These are phyloP conservation scores for Rachycentron canadum DNA, from an alignment of 2,797 vertebrate species.

Conservation along the genomic window DNA sequence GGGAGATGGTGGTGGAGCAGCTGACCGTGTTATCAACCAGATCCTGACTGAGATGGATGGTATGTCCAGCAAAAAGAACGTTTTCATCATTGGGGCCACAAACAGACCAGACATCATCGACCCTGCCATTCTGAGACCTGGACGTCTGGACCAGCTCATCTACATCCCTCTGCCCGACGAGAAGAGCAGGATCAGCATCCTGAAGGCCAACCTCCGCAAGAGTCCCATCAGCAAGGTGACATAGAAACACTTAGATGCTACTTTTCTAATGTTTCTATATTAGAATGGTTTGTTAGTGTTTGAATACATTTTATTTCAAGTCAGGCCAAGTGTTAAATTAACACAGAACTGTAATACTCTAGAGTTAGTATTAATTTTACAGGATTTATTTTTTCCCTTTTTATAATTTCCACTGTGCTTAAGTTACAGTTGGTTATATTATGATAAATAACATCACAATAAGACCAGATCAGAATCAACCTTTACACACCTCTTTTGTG, in stretches of 20 bases:
- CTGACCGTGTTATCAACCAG: constrained; percentile 98
- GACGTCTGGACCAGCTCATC: constrained; percentile 96
- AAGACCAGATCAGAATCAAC: background rate
- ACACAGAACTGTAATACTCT: no score
- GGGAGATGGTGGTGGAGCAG: constrained; percentile 95
- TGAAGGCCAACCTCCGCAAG: constrained; percentile 98
- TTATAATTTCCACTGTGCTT: no score
- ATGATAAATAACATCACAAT: background rate
- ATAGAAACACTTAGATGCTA: background rate
- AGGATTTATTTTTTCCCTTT: no score
- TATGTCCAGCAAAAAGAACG: constrained; percentile 99
- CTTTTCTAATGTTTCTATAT: background rate
- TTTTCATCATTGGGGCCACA: constrained; percentile 98
- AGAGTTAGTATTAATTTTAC: no score
- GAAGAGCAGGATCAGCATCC: constrained; percentile 97
- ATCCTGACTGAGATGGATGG: constrained; percentile 99
- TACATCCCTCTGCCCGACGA: constrained; percentile 98
- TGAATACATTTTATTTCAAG: background rate
- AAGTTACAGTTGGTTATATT: background rate
- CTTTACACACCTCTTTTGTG: background rate
- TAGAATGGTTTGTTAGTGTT: background rate
- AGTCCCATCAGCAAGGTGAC: constrained; percentile 95
- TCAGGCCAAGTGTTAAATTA: no score
- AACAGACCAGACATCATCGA: constrained; percentile 99
- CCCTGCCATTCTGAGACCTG: constrained; percentile 96